Base-by-base conservation (phyloP, 1,140 invertebrate species). In the Sipha flava region DNA sequence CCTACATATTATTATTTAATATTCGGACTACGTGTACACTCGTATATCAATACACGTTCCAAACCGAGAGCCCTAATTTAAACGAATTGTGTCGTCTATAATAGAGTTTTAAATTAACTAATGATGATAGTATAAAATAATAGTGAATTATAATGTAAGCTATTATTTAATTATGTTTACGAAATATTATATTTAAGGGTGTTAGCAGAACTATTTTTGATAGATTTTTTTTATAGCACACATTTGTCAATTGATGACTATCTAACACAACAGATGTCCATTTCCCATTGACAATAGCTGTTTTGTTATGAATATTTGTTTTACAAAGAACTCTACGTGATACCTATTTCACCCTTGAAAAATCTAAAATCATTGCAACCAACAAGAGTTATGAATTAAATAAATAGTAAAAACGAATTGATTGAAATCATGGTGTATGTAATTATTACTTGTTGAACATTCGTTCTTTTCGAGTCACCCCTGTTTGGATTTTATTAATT, bases 381-480 rank as follows among this genome's bases (percentile, higher is more conserved):
- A 29, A 16, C 5, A 16, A 3, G 14, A 43, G 23, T 57, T 77
- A 40, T 59, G 23, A 21, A 54, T 34, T 31, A 26, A 54, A 29
- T 37, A 21, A 77, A 77, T 77, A 18, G 59, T 37, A n/a, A 77
- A 77, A 77, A 59, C 45, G n/a, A 34, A 77, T 77, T 57, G 70
- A 77, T 57, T 77, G 40, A 77, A 54, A 77, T 57, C 43, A 77
- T 16, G 37, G 47, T 9, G 18, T n/a, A 54, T 75, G 31, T 77
- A 77, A 54, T 52, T 77, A 57, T 47, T 40, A 77, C 73, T 77
- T 77, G 73, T 77, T 77, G 73, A 77, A 77, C 73, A 43, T 57
- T 29, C 9, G 14, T 37, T 75, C 23, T 29, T 45, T 66, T 47
- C 6, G 16, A 2, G 31, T 59, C 47, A 43, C 52, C 73, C 73